Conservation (phyloP, 2,113 vertebrate genomes). For the Hyla sarda region DNA sequence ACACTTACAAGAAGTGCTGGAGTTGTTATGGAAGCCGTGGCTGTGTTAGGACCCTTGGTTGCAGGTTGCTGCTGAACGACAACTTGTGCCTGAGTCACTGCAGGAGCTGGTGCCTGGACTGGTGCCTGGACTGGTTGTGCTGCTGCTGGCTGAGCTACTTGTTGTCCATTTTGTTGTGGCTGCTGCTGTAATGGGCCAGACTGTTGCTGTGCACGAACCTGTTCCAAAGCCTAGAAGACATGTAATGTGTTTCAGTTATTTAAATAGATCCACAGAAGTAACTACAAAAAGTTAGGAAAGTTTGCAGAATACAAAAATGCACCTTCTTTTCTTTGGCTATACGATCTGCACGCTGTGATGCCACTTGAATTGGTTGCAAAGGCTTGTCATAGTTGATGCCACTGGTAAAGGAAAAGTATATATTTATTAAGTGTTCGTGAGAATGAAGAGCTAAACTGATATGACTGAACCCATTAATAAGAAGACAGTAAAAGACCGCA, state of each 20-base stretch:
- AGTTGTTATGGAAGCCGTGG: slow-evolving; percentile 67
- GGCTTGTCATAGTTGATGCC: slow-evolving; percentile 93
- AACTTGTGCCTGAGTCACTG: slow-evolving; percentile 56
- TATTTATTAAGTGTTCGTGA: not conserved
- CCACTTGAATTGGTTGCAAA: slow-evolving; percentile 88
- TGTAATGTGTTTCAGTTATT: not conserved
- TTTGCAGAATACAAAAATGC: not conserved
- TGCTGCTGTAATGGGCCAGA: slow-evolving; percentile 69
- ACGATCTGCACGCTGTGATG: slow-evolving; percentile 88
- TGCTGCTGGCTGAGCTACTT: slow-evolving; percentile 63
- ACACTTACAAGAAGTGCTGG: slow-evolving; percentile 75
- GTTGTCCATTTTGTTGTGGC: slow-evolving; percentile 53
- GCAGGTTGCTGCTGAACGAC: slow-evolving; percentile 53
- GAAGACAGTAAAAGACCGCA: too few relatives aligned
- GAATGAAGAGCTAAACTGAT: too few relatives aligned
- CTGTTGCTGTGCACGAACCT: slow-evolving; percentile 85
- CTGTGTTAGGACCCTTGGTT: slow-evolving; percentile 65
- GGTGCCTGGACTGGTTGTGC: slow-evolving; percentile 57
- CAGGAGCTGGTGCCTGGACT: slow-evolving; percentile 35
- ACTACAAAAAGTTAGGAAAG: not conserved
- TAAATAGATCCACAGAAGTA: not conserved
- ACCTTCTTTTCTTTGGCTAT: slow-evolving; percentile 94
- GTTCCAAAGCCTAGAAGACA: slow-evolving; percentile 76
- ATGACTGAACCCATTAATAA: too few relatives aligned
- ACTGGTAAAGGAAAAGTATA: slow-evolving; percentile 64